Base-by-base conservation (phyloP, 1,140 invertebrate species). In the Aphidius gifuensis region DNA sequence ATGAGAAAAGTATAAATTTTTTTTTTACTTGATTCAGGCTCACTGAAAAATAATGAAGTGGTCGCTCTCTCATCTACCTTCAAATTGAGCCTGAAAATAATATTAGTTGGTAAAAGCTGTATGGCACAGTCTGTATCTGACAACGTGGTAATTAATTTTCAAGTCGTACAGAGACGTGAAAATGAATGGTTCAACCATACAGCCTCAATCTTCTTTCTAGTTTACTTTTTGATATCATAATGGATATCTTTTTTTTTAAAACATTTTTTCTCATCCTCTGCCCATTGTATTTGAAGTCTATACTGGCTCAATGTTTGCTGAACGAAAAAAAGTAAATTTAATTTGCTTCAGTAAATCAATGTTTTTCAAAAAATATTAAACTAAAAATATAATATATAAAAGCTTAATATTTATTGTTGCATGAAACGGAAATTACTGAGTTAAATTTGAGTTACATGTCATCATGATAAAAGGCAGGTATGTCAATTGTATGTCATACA, bases 131-230 rank as follows among this genome's bases (percentile, higher is more conserved):
- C 60, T 67, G 66, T 63, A 61, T 42, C 50, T 67, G 66, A 67
- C 66, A 67, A 67, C 63, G 54, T 58, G 66, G 64, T 67, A 67
- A 67, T 67, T 67, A 67, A 63, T 67, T 67, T 67, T 65, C 60
- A 65, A 65, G 58, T 67, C 44, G 57, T 56, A 43, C 44, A 8
- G 11, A 59, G 62, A 60, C 51, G 61, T 45, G 62, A 61, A 67
- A 65, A 65, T 65, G 61, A 67, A 67, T 58, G 57, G 54, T 48
- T 45, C 49, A 23, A 16, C 11, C 16, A 46, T 32, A 32, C 23
- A 21, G 42, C 38, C 58, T 61, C 64, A 65, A 65, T 65, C 46
- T 65, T 61, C 47, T 49, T 32, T 32, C 23, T 32, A 32, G 23
- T 32, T 32, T 32, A 32, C 23, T 32, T 32, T 32, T n/a, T 4